Percentiles rank a stretch among this genome's conserved stretches.
phyloP scores from a whole-genome alignment of 2,888 invertebrate genomes.

The Tetragonula carbonaria region DNA sequence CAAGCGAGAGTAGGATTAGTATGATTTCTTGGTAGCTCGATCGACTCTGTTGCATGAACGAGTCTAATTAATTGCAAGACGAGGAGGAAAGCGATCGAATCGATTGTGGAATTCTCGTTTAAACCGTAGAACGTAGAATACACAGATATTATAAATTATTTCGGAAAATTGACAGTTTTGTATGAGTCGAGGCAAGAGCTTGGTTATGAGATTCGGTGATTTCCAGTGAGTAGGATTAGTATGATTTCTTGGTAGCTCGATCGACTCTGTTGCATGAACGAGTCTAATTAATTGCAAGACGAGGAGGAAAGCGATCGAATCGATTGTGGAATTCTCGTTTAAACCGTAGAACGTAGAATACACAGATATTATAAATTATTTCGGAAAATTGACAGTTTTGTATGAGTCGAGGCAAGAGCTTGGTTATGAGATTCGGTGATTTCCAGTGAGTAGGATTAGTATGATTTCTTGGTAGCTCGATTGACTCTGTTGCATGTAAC shows the following conservation, averaged over 20 bases:
- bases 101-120: too few species aligned
- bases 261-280: background rate
- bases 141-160: too few species aligned
- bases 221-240: background rate
- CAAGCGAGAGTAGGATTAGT: background rate
- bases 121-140: too few species aligned
- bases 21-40: background rate
- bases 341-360: too few species aligned
- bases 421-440: conserved; percentile 31
- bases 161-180: too few species aligned
- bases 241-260: background rate
- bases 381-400: too few species aligned
- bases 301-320: background rate
- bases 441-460: background rate
- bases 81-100: conserved; percentile 13
- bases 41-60: background rate
- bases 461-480: background rate
- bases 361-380: too few species aligned
- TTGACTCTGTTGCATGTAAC: background rate
- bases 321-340: background rate
- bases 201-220: conserved; percentile 31
- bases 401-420: too few species aligned
- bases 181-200: too few species aligned
- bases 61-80: background rate
- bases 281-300: too few species aligned